Conservation (phyloP, 2,888 invertebrate genomes). For the Oligia strigilis region DNA sequence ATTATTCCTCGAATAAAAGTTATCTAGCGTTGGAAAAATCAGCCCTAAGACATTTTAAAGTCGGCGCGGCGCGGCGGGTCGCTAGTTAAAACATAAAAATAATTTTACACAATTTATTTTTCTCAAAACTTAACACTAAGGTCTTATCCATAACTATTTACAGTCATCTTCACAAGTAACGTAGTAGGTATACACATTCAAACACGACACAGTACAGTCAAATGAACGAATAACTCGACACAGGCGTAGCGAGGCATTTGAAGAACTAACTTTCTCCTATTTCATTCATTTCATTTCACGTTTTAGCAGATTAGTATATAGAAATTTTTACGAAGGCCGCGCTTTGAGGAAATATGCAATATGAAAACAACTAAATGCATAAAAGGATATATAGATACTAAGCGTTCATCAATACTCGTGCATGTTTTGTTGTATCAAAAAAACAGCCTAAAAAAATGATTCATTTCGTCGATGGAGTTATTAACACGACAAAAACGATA, state of each 20-base stretch:
- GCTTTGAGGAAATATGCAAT: background rate
- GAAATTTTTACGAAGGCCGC: background rate
- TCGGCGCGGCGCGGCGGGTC: background rate
- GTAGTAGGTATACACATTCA: background rate
- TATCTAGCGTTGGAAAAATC: no score
- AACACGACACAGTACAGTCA: constrained; percentile 13
- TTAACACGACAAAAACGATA: background rate
- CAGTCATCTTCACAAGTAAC: constrained; percentile 27
- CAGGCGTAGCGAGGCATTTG: background rate
- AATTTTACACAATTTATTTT: constrained; percentile 44
- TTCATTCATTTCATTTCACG: background rate
- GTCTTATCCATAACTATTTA: constrained; percentile 48
- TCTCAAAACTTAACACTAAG: constrained; percentile 39
- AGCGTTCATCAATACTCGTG: background rate
- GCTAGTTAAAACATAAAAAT: constrained; percentile 1
- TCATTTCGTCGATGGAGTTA: background rate
- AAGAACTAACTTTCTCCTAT: background rate
- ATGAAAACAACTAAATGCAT: background rate
- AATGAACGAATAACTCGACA: constrained; percentile 3
- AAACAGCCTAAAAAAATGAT: background rate
- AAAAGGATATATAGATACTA: background rate
- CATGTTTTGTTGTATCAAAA: background rate
- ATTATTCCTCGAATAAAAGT: no score
- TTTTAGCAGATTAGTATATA: background rate
- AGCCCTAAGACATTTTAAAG: no score